Base-by-base conservation (phyloP, 2,113 vertebrate genomes). In the Hepsetus odoe region DNA sequence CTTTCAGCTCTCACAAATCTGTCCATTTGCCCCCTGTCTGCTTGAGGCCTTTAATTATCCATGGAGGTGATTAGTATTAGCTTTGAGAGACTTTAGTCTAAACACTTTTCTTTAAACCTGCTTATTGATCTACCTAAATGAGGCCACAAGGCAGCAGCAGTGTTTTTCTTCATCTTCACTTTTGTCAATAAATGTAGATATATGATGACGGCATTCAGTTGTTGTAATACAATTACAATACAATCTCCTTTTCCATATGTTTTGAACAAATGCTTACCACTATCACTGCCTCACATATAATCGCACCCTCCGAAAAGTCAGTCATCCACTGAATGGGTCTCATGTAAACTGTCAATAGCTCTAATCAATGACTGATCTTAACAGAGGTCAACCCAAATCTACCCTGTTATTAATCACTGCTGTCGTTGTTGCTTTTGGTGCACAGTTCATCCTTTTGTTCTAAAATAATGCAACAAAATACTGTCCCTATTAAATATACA, bases 151-250 rank as follows among this genome's bases (percentile, higher is more conserved):
- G 74, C 46, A 55, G 61, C 49, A 40, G 32, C 42, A 42, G 46
- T 76, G 46, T 76, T 66, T 59, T 51, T 77, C 65, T 77, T 69
- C 38, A 69, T 69, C 68, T 53, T 42, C 33, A 53, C 75, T 58
- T 77, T 77, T 69, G 65, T 28, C 75, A 77, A 77, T 77, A 69
- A 38, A 77, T 69, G 75, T 59, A 59, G 64, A 77, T 46, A 69
- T 69, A 77, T 69, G 75, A 77, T 77, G 75, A 77, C 69, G 65
- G 40, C 56, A 59, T 56, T 59, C 28, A 69, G 59, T n/a, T 75
- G 73, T 75, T 58, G 33, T 42, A 61, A 64, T 75, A 76, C 74
- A 66, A 66, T 76, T 66, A 66, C 61, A 53, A 46, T 40, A 76
- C 51, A 76, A 76, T 66, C 56, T 66, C 46, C 61, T 76, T 33